A percentile compares a stretch with the other conserved stretches of the same genome.
Evolutionary conservation across 2,113 vertebrate genomes (phyloP).

Genomic region (Ovibos moschatus): DNA sequence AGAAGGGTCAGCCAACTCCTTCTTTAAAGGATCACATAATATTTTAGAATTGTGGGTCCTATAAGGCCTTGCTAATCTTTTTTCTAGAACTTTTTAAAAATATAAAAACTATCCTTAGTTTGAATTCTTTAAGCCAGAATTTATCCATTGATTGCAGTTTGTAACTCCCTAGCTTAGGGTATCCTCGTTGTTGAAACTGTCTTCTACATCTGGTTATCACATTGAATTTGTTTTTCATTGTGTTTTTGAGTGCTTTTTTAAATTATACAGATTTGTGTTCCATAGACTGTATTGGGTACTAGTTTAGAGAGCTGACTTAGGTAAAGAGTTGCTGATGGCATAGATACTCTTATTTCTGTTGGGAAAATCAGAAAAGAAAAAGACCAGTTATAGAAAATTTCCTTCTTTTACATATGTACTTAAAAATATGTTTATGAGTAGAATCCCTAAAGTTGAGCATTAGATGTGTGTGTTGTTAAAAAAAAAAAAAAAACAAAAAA

Average conservation of each 20-base stretch:
- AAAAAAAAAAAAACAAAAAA: neutral
- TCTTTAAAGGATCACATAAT: neutral
- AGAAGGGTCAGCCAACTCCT: neutral
- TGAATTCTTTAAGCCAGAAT: neutral
- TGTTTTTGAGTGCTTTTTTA: neutral
- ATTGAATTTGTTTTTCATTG: neutral
- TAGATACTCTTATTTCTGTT: neutral
- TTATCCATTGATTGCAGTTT: neutral
- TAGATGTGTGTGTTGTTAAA: neutral
- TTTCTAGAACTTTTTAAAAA: neutral
- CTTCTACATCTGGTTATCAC: neutral
- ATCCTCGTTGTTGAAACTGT: slow-evolving; percentile 1
- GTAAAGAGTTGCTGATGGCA: neutral
- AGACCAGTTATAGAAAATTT: neutral
- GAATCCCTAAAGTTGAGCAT: neutral
- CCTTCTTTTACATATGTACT: neutral
- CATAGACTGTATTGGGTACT: neutral
- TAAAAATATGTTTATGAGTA: slow-evolving; percentile 8
- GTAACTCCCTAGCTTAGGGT: neutral
- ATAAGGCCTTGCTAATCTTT: neutral
- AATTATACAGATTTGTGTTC: neutral
- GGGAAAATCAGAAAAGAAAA: slow-evolving; percentile 6
- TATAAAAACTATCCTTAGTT: neutral
- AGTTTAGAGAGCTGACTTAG: neutral
- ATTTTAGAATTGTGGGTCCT: neutral